Conservation (phyloP, 2,888 invertebrate species). For the Lasioglossum zephyrum region DNA sequence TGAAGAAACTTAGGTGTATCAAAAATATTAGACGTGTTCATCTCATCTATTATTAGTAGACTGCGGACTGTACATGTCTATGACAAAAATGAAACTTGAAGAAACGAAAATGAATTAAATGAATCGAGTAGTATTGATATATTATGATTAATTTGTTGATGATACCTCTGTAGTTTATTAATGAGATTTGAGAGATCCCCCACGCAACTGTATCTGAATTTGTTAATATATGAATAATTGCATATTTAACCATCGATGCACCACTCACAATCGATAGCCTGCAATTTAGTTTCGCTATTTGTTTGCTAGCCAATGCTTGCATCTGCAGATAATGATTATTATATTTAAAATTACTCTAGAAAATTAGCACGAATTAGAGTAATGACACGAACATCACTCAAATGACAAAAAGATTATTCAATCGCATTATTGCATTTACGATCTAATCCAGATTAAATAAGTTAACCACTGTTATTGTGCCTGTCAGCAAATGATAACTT, state of each 20-base stretch:
- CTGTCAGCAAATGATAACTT: background rate
- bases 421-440: background rate
- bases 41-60: background rate
- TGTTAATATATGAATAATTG: background rate
- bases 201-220: background rate
- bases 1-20: background rate
- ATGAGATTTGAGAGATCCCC: background rate
- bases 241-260: background rate
- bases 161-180: background rate
- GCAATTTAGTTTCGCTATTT: background rate
- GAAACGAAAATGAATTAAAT: no score
- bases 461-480: background rate
- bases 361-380: background rate
- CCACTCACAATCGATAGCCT: background rate
- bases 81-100: background rate
- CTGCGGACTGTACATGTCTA: background rate
- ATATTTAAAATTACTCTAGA: background rate
- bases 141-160: no score
- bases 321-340: background rate
- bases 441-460: background rate
- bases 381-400: background rate
- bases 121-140: no score
- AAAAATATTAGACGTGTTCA: background rate
- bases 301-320: background rate
- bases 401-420: background rate